A percentile compares a stretch with the other conserved stretches of the same genome.
These are phyloP conservation scores for Caenorhabditis panamensis DNA, from an alignment of 2,888 invertebrate genomes.

Conservation along the genomic window DNA sequence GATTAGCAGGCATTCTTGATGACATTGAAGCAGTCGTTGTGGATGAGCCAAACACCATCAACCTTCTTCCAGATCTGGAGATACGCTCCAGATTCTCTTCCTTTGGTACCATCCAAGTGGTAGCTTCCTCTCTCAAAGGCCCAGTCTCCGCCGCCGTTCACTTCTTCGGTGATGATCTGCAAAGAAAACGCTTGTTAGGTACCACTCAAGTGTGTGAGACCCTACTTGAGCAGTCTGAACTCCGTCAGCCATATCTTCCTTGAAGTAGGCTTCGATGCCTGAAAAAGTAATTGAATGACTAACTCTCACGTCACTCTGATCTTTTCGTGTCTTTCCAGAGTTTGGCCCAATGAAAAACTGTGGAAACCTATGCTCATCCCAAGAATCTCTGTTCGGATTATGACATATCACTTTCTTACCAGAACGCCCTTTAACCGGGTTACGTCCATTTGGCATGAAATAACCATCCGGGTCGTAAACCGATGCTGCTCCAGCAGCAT, in stretches of 20 bases:
- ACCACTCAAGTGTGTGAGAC: background rate
- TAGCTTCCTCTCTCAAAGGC: constrained; percentile 81
- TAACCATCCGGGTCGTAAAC: constrained; percentile 81
- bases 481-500: constrained; percentile 72
- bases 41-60: constrained; percentile 80
- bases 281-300: constrained; percentile 22
- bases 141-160: constrained; percentile 81
- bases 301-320: background rate
- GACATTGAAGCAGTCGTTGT: constrained; percentile 82
- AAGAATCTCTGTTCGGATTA: too few relatives aligned
- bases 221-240: constrained; percentile 77
- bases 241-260: constrained; percentile 81
- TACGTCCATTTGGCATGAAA: constrained; percentile 81
- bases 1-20: constrained; percentile 76
- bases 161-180: constrained; percentile 81
- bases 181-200: constrained; percentile 23
- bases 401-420: constrained; percentile 63
- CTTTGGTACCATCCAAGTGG: constrained; percentile 80
- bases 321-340: background rate
- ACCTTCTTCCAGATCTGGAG: constrained; percentile 79
- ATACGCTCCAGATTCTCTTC: constrained; percentile 80
- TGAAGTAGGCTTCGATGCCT: constrained; percentile 81
- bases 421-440: constrained; percentile 79
- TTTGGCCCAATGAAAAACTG: too few relatives aligned
- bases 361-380: too few relatives aligned